phyloP scores from a whole-genome alignment of 2,113 vertebrate species.

The Carlito syrichta region DNA sequence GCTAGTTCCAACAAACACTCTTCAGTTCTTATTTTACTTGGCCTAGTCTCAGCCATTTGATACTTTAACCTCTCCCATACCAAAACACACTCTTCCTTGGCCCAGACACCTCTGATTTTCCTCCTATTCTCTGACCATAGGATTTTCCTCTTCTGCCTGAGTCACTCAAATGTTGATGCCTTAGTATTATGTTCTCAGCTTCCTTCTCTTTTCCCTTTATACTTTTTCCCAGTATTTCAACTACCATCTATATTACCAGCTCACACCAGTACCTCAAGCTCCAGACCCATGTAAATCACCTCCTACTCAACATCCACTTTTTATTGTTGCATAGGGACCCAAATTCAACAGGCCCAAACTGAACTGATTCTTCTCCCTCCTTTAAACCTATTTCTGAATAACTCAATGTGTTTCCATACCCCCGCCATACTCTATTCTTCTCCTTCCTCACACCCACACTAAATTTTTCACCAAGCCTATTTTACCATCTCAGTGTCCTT shows the following conservation, averaged over 20 bases:
- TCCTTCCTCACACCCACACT: neutral
- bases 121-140: neutral
- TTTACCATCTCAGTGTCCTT: neutral
- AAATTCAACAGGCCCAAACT: neutral
- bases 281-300: neutral
- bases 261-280: neutral
- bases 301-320: neutral
- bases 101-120: neutral
- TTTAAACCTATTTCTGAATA: neutral
- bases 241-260: neutral
- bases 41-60: neutral
- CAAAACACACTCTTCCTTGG: neutral
- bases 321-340: neutral
- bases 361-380: neutral
- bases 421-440: neutral
- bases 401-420: neutral
- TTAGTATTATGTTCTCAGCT: neutral
- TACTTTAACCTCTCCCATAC: neutral
- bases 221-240: neutral
- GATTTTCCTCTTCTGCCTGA: neutral
- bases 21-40: neutral
- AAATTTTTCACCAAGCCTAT: neutral
- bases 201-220: neutral
- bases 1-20: neutral
- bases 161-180: neutral